These are phyloP conservation scores for Coenobita brevimanus DNA, from an alignment of 1,140 invertebrate species.

Conservation along the genomic window DNA sequence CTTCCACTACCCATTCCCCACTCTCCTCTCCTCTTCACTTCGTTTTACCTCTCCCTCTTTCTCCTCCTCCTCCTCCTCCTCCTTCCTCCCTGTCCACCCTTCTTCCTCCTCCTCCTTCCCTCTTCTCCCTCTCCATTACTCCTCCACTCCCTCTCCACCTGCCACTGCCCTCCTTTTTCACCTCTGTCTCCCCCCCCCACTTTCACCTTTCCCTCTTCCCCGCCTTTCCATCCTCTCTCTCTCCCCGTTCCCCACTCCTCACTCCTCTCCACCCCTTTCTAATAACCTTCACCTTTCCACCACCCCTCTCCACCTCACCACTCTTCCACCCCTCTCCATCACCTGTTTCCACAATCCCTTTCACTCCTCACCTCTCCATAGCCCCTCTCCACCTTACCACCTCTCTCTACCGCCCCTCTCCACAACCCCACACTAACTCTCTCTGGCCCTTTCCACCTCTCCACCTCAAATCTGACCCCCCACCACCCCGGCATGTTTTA, in stretches of 20 bases:
- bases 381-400: too few relatives aligned
- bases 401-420: too few relatives aligned
- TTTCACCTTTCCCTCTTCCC: background rate
- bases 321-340: background rate
- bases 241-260: too few relatives aligned
- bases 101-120: background rate
- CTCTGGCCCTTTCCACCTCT: too few relatives aligned
- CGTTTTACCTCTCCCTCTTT: too few relatives aligned
- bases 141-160: background rate
- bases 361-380: too few relatives aligned
- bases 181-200: background rate
- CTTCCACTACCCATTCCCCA: background rate
- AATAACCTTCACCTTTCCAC: too few relatives aligned
- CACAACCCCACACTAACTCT: too few relatives aligned
- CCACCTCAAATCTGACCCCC: too few relatives aligned
- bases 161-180: background rate
- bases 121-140: background rate
- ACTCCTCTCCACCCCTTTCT: too few relatives aligned
- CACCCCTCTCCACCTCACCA: background rate
- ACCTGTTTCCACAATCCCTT: too few relatives aligned
- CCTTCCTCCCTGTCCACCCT: background rate
- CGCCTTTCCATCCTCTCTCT: background rate
- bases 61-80: background rate
- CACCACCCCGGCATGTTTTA: too few relatives aligned
- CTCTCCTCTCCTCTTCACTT: background rate